Evolutionary conservation across 2,888 invertebrate genomes (phyloP), one percentile per base, ranked within the genome.

Genomic region (Lysandra bellargus): DNA sequence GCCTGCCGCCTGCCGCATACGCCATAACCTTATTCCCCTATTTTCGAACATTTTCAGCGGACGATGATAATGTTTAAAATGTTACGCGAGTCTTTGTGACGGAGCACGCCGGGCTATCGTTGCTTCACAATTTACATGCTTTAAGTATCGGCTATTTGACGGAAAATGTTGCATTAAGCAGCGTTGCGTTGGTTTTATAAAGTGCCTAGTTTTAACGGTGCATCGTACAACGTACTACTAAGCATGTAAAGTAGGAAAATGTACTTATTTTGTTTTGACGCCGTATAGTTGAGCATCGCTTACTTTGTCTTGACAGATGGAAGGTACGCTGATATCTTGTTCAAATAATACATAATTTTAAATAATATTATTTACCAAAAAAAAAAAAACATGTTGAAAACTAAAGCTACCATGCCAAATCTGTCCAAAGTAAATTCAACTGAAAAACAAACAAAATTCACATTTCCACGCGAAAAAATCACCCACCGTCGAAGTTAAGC

Each of bases 1-100:
- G 86, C 85, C 85, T 86, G 86, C 86, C 44, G 78, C 64, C 14
- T 37, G 64, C 23, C 23, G 23, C 64, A 33, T 37, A 37, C 17
- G 69, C 69, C 69, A 69, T 33, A 33, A 69, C 69, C 69, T 69
- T 37, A 69, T 69, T 33, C 33, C 33, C 33, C 69, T 69, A 37
- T 69, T 37, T 69, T 69, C 5, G 30, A 69, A 69, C 5, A 37
- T 69, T 69, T 37, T 17, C 33, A 69, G 69, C 69, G 33, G 2
- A 33, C 23, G 33, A 33, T 37, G 33, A 69, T 69, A 14, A 33
- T 7, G 69, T 69, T 69, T 69, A 69, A 33, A 23, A 14, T 69
- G 33, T 30, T 69, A 69, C 69, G 6, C 69, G 33, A 69, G 33
- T 30, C 69, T 69, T 69, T 69, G 69, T 64, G 23, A 7, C 64